phyloP scores from a whole-genome alignment of 2,888 invertebrate genomes.

The Hydropsyche betteni region DNA sequence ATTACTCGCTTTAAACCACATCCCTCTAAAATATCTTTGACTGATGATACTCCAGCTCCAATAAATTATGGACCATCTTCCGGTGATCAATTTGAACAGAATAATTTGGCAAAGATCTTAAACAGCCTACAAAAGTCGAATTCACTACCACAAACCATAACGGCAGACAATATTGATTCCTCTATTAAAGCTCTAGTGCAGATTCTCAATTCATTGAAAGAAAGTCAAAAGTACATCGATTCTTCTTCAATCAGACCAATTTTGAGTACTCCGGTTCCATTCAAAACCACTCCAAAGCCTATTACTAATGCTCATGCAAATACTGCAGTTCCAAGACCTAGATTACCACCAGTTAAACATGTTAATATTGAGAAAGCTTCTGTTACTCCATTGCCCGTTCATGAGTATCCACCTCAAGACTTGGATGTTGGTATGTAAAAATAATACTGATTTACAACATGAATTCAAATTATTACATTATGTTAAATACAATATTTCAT shows the following conservation, averaged over 20 bases:
- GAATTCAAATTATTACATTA: neutral
- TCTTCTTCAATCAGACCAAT: constrained; percentile 34
- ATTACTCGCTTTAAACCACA: constrained; percentile 36
- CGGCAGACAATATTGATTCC: constrained; percentile 79
- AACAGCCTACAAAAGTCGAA: constrained; percentile 79
- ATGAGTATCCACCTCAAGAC: constrained; percentile 50
- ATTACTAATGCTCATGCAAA: constrained; percentile 33
- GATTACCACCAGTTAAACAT: constrained; percentile 36
- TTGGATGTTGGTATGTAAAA: constrained; percentile 48
- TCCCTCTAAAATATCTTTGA: constrained; percentile 36
- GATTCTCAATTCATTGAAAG: constrained; percentile 69
- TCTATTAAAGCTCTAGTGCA: constrained; percentile 81
- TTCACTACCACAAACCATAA: constrained; percentile 78
- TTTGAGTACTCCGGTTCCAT: constrained; percentile 42
- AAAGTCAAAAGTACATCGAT: constrained; percentile 56
- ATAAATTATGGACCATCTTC: constrained; percentile 47
- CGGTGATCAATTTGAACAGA: constrained; percentile 47
- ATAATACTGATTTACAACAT: constrained; percentile 39
- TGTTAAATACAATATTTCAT: neutral
- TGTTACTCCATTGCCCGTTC: constrained; percentile 38
- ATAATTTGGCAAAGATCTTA: constrained; percentile 67
- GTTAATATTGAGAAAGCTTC: constrained; percentile 34
- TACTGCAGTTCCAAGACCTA: neutral
- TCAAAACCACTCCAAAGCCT: constrained; percentile 33
- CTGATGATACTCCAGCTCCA: neutral